These are phyloP conservation scores for Andrena cerasifolii DNA, from an alignment of 1,140 invertebrate species.

Conservation along the genomic window DNA sequence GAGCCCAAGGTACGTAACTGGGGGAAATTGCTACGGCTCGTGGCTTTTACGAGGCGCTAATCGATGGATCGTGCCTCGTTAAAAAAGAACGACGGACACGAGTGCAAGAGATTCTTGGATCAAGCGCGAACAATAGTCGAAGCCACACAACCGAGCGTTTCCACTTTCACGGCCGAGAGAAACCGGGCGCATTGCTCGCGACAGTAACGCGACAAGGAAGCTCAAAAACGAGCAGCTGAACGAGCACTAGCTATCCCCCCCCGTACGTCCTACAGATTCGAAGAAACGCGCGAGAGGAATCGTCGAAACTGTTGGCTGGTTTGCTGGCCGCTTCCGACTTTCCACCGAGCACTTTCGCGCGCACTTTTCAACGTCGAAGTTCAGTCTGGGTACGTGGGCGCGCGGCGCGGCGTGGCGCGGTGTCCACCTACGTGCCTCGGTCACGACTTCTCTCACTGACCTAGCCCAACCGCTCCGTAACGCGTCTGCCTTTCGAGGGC, in stretches of 20 bases:
- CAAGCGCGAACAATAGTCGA: too few species aligned
- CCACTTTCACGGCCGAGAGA: background rate
- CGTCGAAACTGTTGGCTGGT: slow-evolving; percentile 20
- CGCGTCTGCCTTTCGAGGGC: slow-evolving; percentile 21
- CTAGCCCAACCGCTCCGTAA: slow-evolving; percentile 44
- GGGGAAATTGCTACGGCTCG: too few species aligned
- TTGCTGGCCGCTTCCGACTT: background rate
- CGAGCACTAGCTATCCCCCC: too few species aligned
- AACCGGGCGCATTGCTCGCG: background rate
- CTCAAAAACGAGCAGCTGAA: too few species aligned
- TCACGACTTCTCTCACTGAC: slow-evolving; percentile 39
- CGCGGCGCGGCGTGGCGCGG: background rate
- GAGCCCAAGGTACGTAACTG: too few species aligned
- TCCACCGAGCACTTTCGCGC: background rate
- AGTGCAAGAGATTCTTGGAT: too few species aligned
- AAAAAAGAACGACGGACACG: too few species aligned
- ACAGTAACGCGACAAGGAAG: slow-evolving; percentile 7
- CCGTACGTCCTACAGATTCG: background rate
- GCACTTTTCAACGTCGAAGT: slow-evolving; percentile 31
- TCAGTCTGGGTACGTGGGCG: slow-evolving; percentile 44
- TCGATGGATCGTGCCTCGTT: too few species aligned
- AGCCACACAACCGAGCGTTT: background rate
- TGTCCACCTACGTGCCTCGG: slow-evolving; percentile 45
- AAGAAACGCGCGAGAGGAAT: background rate
- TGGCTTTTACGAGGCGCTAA: too few species aligned